Evolutionary conservation across 2,888 invertebrate species (phyloP), one percentile per base, ranked within the genome.

Genomic region (Adelphocoris suturalis): DNA sequence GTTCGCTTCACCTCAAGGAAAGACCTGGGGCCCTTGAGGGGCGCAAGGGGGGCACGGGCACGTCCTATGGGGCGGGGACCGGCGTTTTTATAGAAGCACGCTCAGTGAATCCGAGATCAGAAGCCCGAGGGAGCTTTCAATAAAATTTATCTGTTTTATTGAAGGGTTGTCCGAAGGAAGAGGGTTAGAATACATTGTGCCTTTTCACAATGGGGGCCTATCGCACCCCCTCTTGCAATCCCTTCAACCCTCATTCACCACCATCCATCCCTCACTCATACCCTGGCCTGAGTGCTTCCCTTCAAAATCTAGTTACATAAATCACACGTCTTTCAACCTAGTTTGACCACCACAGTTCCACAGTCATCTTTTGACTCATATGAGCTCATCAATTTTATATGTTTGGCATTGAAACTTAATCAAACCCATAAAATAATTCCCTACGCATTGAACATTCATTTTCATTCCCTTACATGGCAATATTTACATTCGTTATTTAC

Each of bases 131-230:
- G 89, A 89, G 81, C 89, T 89, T 89, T 89, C 89, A 89, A 89
- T 89, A 89, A 89, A 89, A 89, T 89, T 81, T 89, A 89, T 89
- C 89, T 84, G 82, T 89, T 89, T 89, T 89, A 89, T 89, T 89
- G 89, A 89, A 89, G 88, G 88, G 88, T 55, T 88, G 88, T 88
- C 88, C 88, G 88, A 52, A 52, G 76, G 78, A 52, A 82, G 75
- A 55, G 88, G 88, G 76, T 78, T 78, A 78, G 78, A 86, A 86
- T 86, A 86, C 76, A 86, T 76, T 88, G 88, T 48, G 75, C 75
- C 86, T 48, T 75, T 86, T 75, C 28, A 86, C 75, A 86, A 88
- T 88, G 78, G 86, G 47, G 88, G 88, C 80, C 88, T 88, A 88
- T 88, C 88, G 88, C 23, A 57, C 48, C 86, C 46, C 46, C 78